phyloP scores from a whole-genome alignment of 1,140 invertebrate genomes.

The Drosophila sp. region DNA sequence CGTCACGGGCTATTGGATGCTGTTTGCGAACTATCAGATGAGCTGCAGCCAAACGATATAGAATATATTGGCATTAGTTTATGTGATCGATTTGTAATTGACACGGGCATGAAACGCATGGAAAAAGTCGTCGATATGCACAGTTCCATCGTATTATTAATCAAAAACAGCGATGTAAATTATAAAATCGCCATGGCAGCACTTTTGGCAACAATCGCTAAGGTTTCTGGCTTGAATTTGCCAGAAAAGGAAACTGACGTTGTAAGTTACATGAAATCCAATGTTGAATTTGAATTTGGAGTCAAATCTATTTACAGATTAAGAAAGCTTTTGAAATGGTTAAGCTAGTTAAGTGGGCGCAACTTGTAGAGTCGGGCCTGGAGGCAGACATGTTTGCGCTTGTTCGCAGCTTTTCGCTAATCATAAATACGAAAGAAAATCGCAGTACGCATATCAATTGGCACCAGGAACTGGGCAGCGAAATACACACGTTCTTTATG shows the following conservation, averaged over 20 bases:
- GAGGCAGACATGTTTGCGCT: slow-evolving; percentile 18
- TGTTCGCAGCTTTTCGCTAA: slow-evolving; percentile 18
- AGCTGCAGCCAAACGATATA: not conserved
- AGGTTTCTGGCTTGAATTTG: not conserved
- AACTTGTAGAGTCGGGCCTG: not conserved
- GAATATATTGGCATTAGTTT: slow-evolving; percentile 21
- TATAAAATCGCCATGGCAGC: slow-evolving; percentile 19
- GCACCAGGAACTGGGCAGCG: not conserved
- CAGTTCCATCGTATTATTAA: slow-evolving; percentile 2
- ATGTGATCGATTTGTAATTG: slow-evolving; percentile 22
- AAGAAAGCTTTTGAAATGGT: slow-evolving; percentile 15
- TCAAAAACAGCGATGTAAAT: not conserved
- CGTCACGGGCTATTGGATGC: slow-evolving; percentile 20
- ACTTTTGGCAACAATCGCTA: slow-evolving; percentile 17
- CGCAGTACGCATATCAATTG: not conserved
- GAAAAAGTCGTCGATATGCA: slow-evolving; percentile 17
- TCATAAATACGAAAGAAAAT: slow-evolving; percentile 18
- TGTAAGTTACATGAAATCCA: not conserved
- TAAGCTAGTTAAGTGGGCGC: slow-evolving; percentile 20
- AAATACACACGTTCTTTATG: slow-evolving; percentile 30
- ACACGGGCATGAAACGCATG: slow-evolving; percentile 14
- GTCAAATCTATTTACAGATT: slow-evolving; percentile 16
- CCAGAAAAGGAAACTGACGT: slow-evolving; percentile 6
- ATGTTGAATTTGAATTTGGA: not conserved
- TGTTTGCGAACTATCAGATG: not conserved